These are phyloP conservation scores for Cyanoderma ruficeps DNA, from an alignment of 2,113 vertebrate species.

Conservation along the genomic window DNA sequence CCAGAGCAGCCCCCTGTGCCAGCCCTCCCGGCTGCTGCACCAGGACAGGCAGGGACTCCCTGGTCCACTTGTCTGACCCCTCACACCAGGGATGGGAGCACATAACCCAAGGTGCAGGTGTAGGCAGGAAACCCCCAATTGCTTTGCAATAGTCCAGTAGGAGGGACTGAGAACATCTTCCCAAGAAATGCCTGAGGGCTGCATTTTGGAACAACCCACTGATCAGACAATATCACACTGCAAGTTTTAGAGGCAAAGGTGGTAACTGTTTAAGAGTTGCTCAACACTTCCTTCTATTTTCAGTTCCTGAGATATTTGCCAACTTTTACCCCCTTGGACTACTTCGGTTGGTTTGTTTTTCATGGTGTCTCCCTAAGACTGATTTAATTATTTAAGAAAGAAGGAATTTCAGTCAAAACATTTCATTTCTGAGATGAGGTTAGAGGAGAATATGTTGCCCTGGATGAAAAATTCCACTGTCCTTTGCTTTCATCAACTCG, in stretches of 20 bases:
- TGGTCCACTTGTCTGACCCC: fast-evolving
- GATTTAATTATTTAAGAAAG: not conserved
- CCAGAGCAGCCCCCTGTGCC: not conserved
- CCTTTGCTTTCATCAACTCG: not conserved
- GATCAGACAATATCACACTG: not conserved
- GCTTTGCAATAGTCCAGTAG: not conserved
- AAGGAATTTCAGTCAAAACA: constrained; percentile 24
- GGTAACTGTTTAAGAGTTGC: not conserved
- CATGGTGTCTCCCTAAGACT: not conserved
- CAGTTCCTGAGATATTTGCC: not conserved
- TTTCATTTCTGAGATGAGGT: not conserved
- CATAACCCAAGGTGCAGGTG: fast-evolving
- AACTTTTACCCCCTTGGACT: not conserved
- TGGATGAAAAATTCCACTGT: not conserved
- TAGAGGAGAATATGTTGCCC: not conserved
- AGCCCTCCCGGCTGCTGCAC: not conserved
- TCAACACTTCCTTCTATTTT: not conserved
- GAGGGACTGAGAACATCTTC: not conserved
- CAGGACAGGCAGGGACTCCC: fast-evolving
- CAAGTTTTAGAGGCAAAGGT: not conserved
- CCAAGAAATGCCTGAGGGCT: not conserved
- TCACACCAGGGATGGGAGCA: fast-evolving
- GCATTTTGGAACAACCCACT: not conserved
- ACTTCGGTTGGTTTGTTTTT: not conserved
- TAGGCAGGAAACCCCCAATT: fast-evolving